Percentiles rank a stretch among this genome's conserved stretches.
phyloP scores from a whole-genome alignment of 2,797 vertebrate genomes.

The Helicolenus hilgendorfi region DNA sequence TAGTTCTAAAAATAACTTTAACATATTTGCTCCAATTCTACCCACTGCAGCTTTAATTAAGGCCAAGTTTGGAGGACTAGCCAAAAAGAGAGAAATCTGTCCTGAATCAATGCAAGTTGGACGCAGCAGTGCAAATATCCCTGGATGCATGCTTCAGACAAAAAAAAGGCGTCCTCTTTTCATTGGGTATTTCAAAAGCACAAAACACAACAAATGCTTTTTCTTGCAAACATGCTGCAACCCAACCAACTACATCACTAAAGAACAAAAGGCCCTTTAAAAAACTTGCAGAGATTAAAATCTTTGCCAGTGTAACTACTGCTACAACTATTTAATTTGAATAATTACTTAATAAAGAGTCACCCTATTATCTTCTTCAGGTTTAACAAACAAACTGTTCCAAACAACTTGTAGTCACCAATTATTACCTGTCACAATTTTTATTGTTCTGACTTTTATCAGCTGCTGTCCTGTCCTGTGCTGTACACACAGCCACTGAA shows the following conservation, averaged over 20 bases:
- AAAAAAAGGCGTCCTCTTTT: too few species aligned
- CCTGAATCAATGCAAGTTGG: too few species aligned
- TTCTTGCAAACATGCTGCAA: not conserved
- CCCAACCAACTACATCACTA: not conserved
- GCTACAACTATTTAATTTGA: not conserved
- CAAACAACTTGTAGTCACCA: not conserved
- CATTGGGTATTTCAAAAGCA: too few species aligned
- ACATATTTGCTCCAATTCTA: too few species aligned
- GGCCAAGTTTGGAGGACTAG: too few species aligned
- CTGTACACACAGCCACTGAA: slow-evolving; percentile 55
- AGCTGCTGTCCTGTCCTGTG: slow-evolving; percentile 36
- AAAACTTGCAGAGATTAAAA: not conserved
- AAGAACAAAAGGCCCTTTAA: not conserved
- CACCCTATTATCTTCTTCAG: not conserved
- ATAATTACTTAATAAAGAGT: not conserved
- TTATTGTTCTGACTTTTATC: slow-evolving; percentile 45
- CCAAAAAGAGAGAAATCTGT: too few species aligned
- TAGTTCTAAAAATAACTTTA: too few species aligned
- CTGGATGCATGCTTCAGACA: too few species aligned
- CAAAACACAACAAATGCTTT: not conserved
- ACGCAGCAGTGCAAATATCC: too few species aligned
- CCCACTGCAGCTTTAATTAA: too few species aligned
- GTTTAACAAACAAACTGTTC: slow-evolving; percentile 3
- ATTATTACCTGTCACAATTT: slow-evolving; percentile 24
- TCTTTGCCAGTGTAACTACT: not conserved